These are phyloP conservation scores for Drosophila mojavensis DNA, from an alignment of 1,140 invertebrate genomes.

Conservation along the genomic window DNA sequence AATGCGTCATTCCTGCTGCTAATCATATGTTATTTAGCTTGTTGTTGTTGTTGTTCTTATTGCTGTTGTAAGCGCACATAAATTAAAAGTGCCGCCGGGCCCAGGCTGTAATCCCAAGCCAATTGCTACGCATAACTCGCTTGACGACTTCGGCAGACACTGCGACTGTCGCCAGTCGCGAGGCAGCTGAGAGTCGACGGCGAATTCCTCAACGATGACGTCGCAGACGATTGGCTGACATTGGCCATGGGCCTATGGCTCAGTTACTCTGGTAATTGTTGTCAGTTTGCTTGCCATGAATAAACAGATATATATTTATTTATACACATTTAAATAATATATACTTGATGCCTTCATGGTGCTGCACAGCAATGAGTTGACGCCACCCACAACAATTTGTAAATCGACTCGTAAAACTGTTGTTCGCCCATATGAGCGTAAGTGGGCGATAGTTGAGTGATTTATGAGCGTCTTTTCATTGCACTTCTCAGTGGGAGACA, in stretches of 20 bases:
- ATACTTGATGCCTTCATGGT: background rate
- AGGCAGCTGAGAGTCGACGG: slow-evolving; percentile 38
- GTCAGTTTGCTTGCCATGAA: slow-evolving; percentile 22
- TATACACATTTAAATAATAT: background rate
- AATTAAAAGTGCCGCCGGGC: slow-evolving; percentile 46
- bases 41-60: slow-evolving; percentile 57
- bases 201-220: slow-evolving; percentile 74
- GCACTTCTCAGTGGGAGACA: slow-evolving; percentile 58
- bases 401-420: slow-evolving; percentile 35
- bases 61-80: slow-evolving; percentile 37
- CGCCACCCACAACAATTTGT: slow-evolving; percentile 48
- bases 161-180: slow-evolving; percentile 48
- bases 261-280: slow-evolving; percentile 26
- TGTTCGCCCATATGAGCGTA: slow-evolving; percentile 5
- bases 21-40: slow-evolving; percentile 70
- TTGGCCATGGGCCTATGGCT: slow-evolving; percentile 46
- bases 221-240: slow-evolving; percentile 51
- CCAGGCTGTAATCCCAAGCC: slow-evolving; percentile 26
- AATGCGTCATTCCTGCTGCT: slow-evolving; percentile 41
- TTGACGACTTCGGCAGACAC: slow-evolving; percentile 77
- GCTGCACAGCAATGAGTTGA: slow-evolving; percentile 57
- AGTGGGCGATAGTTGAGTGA: slow-evolving; percentile 71
- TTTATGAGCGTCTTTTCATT: slow-evolving; percentile 66
- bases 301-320: background rate
- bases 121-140: slow-evolving; percentile 56